These are phyloP conservation scores for Anneissia japonica DNA, from an alignment of 35 echinoderm and acorn worm genomes.

Conservation along the genomic window DNA sequence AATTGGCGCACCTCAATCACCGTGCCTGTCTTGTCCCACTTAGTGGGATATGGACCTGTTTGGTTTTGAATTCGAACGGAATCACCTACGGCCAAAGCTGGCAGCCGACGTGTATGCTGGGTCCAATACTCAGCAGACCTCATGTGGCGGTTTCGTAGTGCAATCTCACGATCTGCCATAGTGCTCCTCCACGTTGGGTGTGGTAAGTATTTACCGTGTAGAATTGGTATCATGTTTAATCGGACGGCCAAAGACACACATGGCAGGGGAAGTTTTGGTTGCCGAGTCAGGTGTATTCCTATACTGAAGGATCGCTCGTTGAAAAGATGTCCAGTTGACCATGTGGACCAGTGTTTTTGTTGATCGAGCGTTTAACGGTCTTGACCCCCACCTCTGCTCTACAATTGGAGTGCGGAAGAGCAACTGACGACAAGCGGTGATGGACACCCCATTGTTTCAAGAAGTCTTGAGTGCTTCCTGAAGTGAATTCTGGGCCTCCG, in stretches of 20 bases:
- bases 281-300: slow-evolving; percentile 33
- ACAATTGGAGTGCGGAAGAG: slow-evolving; percentile 7
- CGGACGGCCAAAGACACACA: slow-evolving; percentile 37
- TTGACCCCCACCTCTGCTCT: slow-evolving; percentile 38
- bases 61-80: slow-evolving; percentile 11
- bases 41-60: slow-evolving; percentile 1
- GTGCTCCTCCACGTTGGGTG: slow-evolving; percentile 12
- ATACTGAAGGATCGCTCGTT: slow-evolving; percentile 31
- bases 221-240: slow-evolving; percentile 22
- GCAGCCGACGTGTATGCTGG: neutral
- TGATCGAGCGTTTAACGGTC: slow-evolving; percentile 29
- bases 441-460: slow-evolving; percentile 16
- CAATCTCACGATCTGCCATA: neutral
- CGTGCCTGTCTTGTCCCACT: slow-evolving; percentile 31
- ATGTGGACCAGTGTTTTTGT: neutral
- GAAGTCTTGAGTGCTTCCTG: neutral
- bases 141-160: slow-evolving; percentile 26
- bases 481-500: slow-evolving; percentile 32
- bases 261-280: slow-evolving; percentile 26
- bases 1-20: slow-evolving; percentile 16
- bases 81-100: slow-evolving; percentile 7
- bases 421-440: slow-evolving; percentile 39
- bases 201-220: slow-evolving; percentile 14
- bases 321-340: slow-evolving; percentile 21
- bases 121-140: neutral